Conservation (phyloP, 2,113 vertebrate genomes). For the Myocastor coypus region DNA sequence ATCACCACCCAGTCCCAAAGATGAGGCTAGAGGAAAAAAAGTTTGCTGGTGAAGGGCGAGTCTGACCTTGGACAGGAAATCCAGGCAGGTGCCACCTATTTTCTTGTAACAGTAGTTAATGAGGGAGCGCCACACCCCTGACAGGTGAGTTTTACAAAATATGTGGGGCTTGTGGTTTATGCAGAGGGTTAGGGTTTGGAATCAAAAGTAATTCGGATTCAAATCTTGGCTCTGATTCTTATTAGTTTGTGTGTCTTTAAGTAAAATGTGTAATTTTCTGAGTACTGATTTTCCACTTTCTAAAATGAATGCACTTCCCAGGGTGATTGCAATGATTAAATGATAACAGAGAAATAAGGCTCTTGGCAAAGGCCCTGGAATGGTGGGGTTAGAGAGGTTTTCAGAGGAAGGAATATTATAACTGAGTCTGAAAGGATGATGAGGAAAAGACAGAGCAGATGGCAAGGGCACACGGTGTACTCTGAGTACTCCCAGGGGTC, state of each 20-base stretch:
- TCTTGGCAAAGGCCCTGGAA: neutral
- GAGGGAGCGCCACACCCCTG: neutral
- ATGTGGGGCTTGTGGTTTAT: neutral
- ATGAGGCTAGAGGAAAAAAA: neutral
- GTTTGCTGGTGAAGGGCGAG: neutral
- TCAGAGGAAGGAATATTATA: neutral
- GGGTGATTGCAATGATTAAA: neutral
- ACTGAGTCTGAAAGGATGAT: neutral
- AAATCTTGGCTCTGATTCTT: constrained; percentile 6
- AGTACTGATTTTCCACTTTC: neutral
- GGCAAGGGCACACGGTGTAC: neutral
- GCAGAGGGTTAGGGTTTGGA: neutral
- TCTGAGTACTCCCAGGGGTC: neutral
- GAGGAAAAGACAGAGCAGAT: neutral
- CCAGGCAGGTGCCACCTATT: neutral
- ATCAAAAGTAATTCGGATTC: constrained; percentile 1
- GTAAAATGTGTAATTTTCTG: neutral
- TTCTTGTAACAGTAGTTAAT: neutral
- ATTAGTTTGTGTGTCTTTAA: neutral
- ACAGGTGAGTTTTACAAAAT: neutral
- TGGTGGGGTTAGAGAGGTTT: neutral
- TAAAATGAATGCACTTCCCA: neutral
- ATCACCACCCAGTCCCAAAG: neutral
- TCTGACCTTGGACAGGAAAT: neutral
- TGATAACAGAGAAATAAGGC: neutral